Conservation (phyloP, 2,888 invertebrate species). For the Stenodera caucasica region DNA sequence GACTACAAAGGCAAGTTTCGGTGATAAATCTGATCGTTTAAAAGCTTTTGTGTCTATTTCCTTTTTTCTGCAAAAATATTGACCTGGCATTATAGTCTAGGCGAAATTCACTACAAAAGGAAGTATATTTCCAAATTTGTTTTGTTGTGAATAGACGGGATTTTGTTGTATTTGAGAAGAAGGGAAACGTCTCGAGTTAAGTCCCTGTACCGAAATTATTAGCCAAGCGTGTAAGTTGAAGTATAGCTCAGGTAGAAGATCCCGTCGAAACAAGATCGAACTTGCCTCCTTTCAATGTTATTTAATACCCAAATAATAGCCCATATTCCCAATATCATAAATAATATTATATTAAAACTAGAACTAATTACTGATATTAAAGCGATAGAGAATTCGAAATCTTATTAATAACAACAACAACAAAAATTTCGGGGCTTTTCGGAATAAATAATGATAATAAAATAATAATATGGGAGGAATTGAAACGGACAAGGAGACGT, state of each 20-base stretch:
- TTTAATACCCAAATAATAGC: conserved; percentile 2
- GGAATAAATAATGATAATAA: neutral
- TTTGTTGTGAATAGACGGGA: neutral
- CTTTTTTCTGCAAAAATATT: too few relatives aligned
- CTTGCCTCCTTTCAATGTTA: neutral
- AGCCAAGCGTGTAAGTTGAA: neutral
- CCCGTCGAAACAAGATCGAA: neutral
- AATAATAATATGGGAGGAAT: neutral
- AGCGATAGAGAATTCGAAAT: neutral
- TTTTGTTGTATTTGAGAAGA: neutral
- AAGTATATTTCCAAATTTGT: neutral
- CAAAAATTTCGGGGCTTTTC: too few relatives aligned
- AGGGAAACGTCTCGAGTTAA: neutral
- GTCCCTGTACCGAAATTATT: too few relatives aligned
- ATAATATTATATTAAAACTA: neutral
- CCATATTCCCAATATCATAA: conserved; percentile 3
- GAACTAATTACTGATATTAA: neutral
- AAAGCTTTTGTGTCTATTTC: too few relatives aligned
- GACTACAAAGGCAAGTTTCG: too few relatives aligned
- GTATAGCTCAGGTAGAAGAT: neutral
- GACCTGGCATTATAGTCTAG: neutral
- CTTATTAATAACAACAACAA: too few relatives aligned
- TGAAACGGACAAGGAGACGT: neutral
- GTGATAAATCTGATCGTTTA: too few relatives aligned
- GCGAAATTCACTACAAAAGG: neutral